Base-by-base conservation (phyloP, 2,797 vertebrate genomes). In the Alauda arvensis region DNA sequence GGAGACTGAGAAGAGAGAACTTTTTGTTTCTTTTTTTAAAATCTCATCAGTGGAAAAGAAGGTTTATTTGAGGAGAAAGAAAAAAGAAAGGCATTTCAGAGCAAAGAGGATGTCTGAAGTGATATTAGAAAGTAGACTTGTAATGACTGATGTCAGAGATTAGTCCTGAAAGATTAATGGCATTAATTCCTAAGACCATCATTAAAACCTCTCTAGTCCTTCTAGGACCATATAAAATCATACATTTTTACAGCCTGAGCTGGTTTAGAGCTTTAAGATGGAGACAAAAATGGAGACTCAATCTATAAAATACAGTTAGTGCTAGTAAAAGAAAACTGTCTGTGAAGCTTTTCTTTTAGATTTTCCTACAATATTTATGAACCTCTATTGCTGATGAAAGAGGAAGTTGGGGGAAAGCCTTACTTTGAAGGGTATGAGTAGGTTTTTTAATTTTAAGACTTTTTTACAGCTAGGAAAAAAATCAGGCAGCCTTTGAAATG, bases 351-450 rank as follows among this genome's bases (percentile, higher is more conserved):
- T 82, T 51, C 46, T 69, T 83, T 91, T 45, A 70, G 66, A 65
- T 66, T 74, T 91, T 66, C 48, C 81, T 81, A n/a, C 5, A 19
- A 40, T 39, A 82, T 83, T 91, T 92, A 84, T 83, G 85, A 90
- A 71, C 26, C 62, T 89, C 77, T 86, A 43, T 14, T 56, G 67
- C 33, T 85, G 18, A 52, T 85, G 69, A 77, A 65, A 67, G 34
- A 51, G 37, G 69, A 91, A 93, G 61, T 4, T 28, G 60, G 33
- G 51, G 31, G 3, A 51, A 57, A 65, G 40, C 11, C 23, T 91
- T 29, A 60, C 68, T 86, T 57, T 0, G 7, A 87, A 83, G 48
- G 13, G 61, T 42, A 91, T 43, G 20, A 89, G 28, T 57, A 34
- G 0, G 8, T 82, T 51, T 92, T 93, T 88, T 46, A 55, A 83